Evolutionary conservation across 2,797 vertebrate species (phyloP).

Genomic region (Gadopsis marmoratus): DNA sequence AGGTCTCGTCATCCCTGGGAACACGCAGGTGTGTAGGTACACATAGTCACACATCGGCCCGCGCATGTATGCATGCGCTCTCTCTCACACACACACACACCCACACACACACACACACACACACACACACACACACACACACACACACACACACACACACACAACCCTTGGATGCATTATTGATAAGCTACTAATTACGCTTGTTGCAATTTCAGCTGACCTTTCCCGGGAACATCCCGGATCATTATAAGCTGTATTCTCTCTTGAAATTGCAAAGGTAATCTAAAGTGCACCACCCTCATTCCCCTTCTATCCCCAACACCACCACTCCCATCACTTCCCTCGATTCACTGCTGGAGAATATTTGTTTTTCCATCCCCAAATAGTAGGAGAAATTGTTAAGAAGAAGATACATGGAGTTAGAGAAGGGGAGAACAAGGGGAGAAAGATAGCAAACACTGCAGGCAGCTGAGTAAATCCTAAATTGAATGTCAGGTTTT

Average conservation of each 20-base stretch:
- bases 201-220: slow-evolving; percentile 86
- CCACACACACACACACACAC: too few species aligned
- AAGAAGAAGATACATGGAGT: slow-evolving; percentile 17
- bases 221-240: slow-evolving; percentile 84
- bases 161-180: slow-evolving; percentile 84
- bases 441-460: neutral
- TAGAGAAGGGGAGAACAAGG: neutral
- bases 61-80: slow-evolving; percentile 18
- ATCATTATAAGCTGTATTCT: slow-evolving; percentile 84
- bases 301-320: slow-evolving; percentile 24
- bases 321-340: slow-evolving; percentile 2
- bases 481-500: slow-evolving; percentile 29
- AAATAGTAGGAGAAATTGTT: slow-evolving; percentile 39
- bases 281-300: slow-evolving; percentile 75
- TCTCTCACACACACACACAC: slow-evolving; percentile 8
- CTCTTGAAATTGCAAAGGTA: slow-evolving; percentile 83
- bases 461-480: slow-evolving; percentile 11
- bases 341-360: slow-evolving; percentile 41
- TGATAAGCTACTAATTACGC: slow-evolving; percentile 88
- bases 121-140: slow-evolving; percentile 54
- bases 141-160: too few species aligned
- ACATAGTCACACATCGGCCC: slow-evolving; percentile 43
- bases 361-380: slow-evolving; percentile 47
- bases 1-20: slow-evolving; percentile 59
- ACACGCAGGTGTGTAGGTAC: slow-evolving; percentile 50